These are phyloP conservation scores for Thysanoteuthis rhombus DNA, from an alignment of 2,888 invertebrate species.

Conservation along the genomic window DNA sequence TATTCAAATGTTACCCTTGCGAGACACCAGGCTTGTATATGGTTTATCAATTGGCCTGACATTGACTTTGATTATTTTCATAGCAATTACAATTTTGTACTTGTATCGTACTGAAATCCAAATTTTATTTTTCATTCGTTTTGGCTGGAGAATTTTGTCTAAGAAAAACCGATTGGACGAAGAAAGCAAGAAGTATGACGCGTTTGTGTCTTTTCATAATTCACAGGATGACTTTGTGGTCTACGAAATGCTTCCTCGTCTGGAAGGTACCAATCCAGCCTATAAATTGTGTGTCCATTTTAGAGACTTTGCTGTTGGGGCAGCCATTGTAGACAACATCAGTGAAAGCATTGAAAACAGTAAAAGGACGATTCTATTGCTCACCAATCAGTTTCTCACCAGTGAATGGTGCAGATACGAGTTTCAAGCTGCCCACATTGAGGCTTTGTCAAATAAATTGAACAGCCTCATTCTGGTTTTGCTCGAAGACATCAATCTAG, in stretches of 20 bases:
- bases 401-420: too few species aligned
- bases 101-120: neutral
- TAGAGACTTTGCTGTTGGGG: too few species aligned
- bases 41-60: neutral
- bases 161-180: conserved; percentile 27
- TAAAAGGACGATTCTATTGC: too few species aligned
- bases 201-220: conserved; percentile 83
- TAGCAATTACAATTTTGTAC: neutral
- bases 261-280: conserved; percentile 83
- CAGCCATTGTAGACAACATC: too few species aligned
- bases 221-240: conserved; percentile 85
- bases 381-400: too few species aligned
- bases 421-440: too few species aligned
- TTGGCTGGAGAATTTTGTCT: neutral
- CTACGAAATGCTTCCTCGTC: conserved; percentile 82
- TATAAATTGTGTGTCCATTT: conserved; percentile 70
- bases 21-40: neutral
- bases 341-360: too few species aligned
- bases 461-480: too few species aligned
- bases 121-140: neutral
- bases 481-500: too few species aligned
- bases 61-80: neutral
- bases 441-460: too few species aligned
- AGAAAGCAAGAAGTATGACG: too few species aligned
- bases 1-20: too few species aligned